phyloP scores from a whole-genome alignment of 2,797 vertebrate species.

The Eulemur albifrons region DNA sequence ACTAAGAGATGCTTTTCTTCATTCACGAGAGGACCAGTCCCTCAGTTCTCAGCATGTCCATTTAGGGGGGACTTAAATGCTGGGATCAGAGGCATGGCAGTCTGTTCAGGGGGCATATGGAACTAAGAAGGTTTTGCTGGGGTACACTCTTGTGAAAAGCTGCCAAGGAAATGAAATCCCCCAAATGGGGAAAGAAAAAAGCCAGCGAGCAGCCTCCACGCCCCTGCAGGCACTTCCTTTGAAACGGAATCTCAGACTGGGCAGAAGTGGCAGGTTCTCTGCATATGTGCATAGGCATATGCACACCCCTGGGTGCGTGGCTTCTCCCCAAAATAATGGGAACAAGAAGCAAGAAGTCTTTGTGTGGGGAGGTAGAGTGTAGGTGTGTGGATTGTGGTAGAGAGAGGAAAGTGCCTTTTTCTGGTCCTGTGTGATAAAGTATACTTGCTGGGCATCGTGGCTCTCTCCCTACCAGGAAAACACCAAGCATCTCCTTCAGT shows the following conservation, averaged over 20 bases:
- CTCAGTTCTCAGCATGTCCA: background rate
- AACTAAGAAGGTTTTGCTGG: background rate
- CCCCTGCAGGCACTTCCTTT: accelerated
- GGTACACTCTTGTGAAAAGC: background rate
- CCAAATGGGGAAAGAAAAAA: background rate
- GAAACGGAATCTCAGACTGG: background rate
- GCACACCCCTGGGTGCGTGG: accelerated
- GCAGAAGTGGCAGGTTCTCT: background rate
- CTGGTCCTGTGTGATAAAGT: background rate
- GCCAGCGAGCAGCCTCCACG: too few relatives aligned
- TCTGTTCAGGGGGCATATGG: background rate
- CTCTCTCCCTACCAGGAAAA: background rate
- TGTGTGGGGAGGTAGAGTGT: background rate
- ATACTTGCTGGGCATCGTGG: background rate
- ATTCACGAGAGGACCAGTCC: background rate
- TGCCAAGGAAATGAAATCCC: background rate
- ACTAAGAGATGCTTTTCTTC: background rate
- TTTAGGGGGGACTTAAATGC: background rate
- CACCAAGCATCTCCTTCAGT: background rate
- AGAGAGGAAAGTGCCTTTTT: background rate
- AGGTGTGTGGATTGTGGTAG: background rate
- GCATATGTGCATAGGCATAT: accelerated
- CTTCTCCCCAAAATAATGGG: background rate
- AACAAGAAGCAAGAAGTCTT: background rate
- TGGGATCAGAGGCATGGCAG: background rate